A percentile compares a stretch with the other conserved stretches of the same genome.
Conservation (phyloP, 2,888 invertebrate genomes). For the Philhelius pedissequus region DNA sequence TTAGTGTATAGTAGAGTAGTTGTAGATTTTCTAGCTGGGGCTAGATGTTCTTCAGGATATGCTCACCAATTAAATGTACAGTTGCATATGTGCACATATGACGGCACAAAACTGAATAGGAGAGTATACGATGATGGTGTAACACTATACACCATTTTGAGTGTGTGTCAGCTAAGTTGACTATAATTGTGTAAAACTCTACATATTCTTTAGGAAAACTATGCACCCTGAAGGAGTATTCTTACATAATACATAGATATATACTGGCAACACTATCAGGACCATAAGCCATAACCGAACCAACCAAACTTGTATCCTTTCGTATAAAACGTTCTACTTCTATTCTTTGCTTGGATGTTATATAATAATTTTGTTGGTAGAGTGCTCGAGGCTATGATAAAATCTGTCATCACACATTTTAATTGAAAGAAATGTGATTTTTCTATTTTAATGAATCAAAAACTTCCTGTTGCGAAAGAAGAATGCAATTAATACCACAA, state of each 20-base stretch:
- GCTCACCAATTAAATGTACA: conserved; percentile 63
- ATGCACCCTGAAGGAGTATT: not conserved
- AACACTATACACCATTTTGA: conserved; percentile 8
- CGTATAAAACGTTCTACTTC: not conserved
- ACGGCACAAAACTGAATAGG: not conserved
- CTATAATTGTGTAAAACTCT: conserved; percentile 41
- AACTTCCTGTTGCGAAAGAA: conserved; percentile 21
- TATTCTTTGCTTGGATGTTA: not conserved
- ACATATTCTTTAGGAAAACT: conserved; percentile 20
- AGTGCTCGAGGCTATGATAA: conserved; percentile 29
- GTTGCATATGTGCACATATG: not conserved
- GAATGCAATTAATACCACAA: conserved; percentile 16
- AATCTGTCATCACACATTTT: conserved; percentile 45
- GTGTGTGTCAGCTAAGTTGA: conserved; percentile 36
- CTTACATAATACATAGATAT: not conserved
- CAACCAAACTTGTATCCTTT: not conserved
- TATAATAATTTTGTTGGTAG: conserved; percentile 17
- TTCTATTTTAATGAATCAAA: conserved; percentile 56
- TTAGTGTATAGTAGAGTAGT: not conserved
- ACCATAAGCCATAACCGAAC: not conserved
- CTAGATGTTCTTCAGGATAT: conserved; percentile 17
- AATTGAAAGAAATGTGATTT: conserved; percentile 43
- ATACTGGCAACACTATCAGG: not conserved
- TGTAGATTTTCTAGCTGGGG: not conserved
- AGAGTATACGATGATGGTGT: conserved; percentile 14